phyloP scores from a whole-genome alignment of 2,113 vertebrate species.

The Diphyllodes magnificus region DNA sequence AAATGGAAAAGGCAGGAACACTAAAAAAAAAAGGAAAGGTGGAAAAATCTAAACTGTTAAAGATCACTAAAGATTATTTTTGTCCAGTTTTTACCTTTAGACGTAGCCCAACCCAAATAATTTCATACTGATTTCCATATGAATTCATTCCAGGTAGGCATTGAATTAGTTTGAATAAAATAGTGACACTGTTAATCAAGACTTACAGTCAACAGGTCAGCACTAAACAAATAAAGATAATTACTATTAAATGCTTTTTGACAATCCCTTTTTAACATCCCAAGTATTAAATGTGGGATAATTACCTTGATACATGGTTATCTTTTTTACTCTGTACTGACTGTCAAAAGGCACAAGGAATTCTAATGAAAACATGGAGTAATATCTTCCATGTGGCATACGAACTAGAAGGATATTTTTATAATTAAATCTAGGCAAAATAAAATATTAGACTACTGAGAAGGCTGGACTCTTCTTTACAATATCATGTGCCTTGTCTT shows the following conservation, averaged over 20 bases:
- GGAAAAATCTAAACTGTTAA: background rate
- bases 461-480: background rate
- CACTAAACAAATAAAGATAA: background rate
- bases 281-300: background rate
- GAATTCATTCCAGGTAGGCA: background rate
- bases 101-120: background rate
- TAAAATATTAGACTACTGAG: background rate
- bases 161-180: background rate
- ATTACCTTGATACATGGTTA: background rate
- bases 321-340: background rate
- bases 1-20: background rate
- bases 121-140: background rate
- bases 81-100: background rate
- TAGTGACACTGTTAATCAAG: background rate
- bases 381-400: background rate
- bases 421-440: background rate
- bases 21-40: background rate
- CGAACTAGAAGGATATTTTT: background rate
- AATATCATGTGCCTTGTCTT: background rate
- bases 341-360: background rate
- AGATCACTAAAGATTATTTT: background rate
- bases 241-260: background rate
- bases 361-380: background rate
- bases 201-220: background rate
- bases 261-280: background rate